Evolutionary conservation across 2,797 vertebrate genomes (phyloP), one percentile per base, ranked within the genome.

Genomic region (Bradypodion ventrale): DNA sequence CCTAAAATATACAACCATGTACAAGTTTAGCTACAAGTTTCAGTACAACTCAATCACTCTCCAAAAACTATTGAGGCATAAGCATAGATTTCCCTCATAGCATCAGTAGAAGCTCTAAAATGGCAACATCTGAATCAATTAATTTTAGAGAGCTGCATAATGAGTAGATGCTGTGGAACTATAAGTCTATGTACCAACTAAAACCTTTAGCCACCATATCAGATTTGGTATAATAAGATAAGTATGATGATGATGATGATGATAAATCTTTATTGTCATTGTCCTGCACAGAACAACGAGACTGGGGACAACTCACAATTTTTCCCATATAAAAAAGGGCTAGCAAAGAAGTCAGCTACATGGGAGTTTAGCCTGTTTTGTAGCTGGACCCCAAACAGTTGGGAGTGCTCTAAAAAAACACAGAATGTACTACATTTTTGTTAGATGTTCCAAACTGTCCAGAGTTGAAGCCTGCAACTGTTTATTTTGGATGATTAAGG

Each of bases 1-100:
- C 69, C 0, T 85, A 75, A 88, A 92, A 78, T 65, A 86, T 46
- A 85, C 87, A 83, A 75, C 83, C 77, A 40, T 85, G 85, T 91
- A 90, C 90, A 86, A 91, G 37, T 21, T 56, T 69, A 69, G 35
- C 15, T 29, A 40, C 40, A 60, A 46, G 37, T 75, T 75, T 76
- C 74, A 56, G 35, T 66, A 83, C 25, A 52, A 40, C 59, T 75
- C 52, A 52, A 82, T 66, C 23, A 37, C 37, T 32, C 3, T 52
- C 32, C 44, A 52, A 46, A n/a, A 83, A 56, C 42, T 32, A 35
- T 49, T 37, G 32, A 59, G 21, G 19, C 29, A 19, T 35, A 69
- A 60, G 6, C 12, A 56, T 10, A 56, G 19, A 60, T 60, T 77
- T 60, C 21, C n/a, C 52, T 77, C 9, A 27, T 44, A 7, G n/a